phyloP scores from a whole-genome alignment of 2,888 invertebrate genomes.

The Listrodromus nycthemerus region DNA sequence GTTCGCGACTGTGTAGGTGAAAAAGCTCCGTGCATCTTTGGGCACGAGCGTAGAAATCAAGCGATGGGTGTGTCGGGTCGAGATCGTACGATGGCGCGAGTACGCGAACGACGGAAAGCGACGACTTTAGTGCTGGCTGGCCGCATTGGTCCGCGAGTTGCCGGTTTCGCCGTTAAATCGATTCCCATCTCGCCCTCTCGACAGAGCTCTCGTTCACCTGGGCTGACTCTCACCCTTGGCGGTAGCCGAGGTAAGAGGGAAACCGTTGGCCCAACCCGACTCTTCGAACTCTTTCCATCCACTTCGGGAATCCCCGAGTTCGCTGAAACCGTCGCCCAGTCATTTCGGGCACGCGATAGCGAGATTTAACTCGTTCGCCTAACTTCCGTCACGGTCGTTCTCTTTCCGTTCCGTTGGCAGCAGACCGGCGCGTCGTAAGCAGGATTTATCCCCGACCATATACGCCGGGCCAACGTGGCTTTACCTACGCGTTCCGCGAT shows the following conservation, averaged over 20 bases:
- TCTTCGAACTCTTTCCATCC: conserved; percentile 27
- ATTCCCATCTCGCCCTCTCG: conserved; percentile 71
- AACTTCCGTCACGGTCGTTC: neutral
- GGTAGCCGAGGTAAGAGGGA: neutral
- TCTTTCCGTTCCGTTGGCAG: neutral
- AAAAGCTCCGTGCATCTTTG: neutral
- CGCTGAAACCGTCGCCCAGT: conserved; percentile 46
- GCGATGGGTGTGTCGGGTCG: neutral
- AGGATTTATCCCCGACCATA: conserved; percentile 35
- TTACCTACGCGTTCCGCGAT: conserved; percentile 4
- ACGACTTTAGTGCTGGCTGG: conserved; percentile 62
- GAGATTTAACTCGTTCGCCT: conserved; percentile 52
- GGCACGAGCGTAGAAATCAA: neutral
- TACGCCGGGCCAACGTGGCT: neutral
- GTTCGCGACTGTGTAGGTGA: conserved; percentile 1
- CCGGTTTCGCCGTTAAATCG: conserved; percentile 74
- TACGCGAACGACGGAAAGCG: conserved; percentile 42
- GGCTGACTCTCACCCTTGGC: conserved; percentile 13
- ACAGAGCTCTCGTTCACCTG: conserved; percentile 34
- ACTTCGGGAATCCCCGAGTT: conserved; percentile 28
- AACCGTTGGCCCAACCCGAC: neutral
- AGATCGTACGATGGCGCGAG: neutral
- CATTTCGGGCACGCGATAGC: conserved; percentile 58
- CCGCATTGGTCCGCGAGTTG: conserved; percentile 68
- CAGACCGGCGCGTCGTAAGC: conserved; percentile 40